These are phyloP conservation scores for Molossus alvarezi DNA, from an alignment of 2,797 vertebrate genomes.

Conservation along the genomic window DNA sequence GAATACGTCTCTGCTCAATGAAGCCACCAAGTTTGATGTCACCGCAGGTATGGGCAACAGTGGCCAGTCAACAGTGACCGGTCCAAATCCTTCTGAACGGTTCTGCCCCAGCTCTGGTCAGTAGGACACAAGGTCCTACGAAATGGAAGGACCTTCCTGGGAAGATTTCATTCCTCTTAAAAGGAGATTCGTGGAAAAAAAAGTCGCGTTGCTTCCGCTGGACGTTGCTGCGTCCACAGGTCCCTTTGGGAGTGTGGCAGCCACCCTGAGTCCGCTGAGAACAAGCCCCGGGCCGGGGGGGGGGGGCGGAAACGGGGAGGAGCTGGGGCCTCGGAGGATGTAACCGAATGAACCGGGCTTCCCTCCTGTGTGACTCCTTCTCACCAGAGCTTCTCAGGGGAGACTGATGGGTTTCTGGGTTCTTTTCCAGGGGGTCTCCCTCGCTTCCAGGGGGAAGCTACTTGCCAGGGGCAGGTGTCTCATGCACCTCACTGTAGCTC, in stretches of 20 bases:
- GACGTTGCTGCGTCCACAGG: not conserved
- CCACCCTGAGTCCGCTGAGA: not conserved
- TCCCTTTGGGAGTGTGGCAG: not conserved
- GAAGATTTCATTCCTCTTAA: conserved; percentile 19
- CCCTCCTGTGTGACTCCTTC: no score
- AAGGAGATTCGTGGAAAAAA: not conserved
- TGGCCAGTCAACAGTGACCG: not conserved
- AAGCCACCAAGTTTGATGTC: not conserved
- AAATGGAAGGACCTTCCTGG: not conserved
- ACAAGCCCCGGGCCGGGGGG: not conserved
- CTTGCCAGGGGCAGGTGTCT: no score
- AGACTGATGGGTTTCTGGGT: no score
- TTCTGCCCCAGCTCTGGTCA: not conserved
- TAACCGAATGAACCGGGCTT: no score
- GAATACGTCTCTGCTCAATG: not conserved
- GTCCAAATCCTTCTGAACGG: not conserved
- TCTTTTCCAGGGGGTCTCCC: no score
- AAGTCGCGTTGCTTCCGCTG: not conserved
- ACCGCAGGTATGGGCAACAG: not conserved
- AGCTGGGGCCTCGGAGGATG: not conserved
- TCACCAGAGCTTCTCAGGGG: no score
- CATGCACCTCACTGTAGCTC: no score
- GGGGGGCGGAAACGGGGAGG: not conserved
- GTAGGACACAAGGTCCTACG: not conserved
- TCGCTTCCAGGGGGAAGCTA: no score